Base-by-base conservation (phyloP, 2,888 invertebrate genomes). In the Mythimna vitellina region DNA sequence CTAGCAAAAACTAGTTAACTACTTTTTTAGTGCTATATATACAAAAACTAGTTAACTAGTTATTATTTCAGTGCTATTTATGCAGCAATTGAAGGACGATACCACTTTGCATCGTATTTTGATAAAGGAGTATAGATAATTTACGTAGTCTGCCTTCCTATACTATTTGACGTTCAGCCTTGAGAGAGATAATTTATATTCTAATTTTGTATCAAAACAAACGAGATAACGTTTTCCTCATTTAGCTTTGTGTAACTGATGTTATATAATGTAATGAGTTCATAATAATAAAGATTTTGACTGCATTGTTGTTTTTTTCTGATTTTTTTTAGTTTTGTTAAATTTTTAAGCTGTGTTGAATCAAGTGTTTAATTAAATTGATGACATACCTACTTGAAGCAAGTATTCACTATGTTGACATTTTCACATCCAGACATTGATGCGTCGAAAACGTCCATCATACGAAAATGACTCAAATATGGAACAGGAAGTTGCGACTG, bases 381-480 rank as follows among this genome's bases (percentile, higher is more conserved):
- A 35, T 35, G 12, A 51, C 62, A 58, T 75, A 78, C 79, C 70
- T 57, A 69, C 53, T n/a, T 61, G 70, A 38, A 60, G 51, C n/a
- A 79, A 62, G 9, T 35, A 49, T 64, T 75, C 8, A 3, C 29
- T 6, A 22, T 32, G 56, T 56, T 17, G 35, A 58, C 0, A 29
- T 69, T 56, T 64, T 42, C 53, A 35, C 22, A 29, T 46, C 42
- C 54, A 61, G 3, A 25, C 29, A 17, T 7, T 54, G 35, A 22
- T 58, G 51, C 22, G 32, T 68, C 29, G 35, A 22, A 61, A 56
- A 35, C 35, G 17, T 56, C 32, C n/a, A 51, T 12, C 9, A n/a
- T n/a, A 54, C 20, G 20, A 54, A 7, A 22, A 53, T 12, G 46
- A 46, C 58, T 78, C 49, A 57, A 56, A 20, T 38, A 29, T 38